These are phyloP conservation scores for Poecilobothrus nobilitatus DNA, from an alignment of 2,888 invertebrate genomes.

Conservation along the genomic window DNA sequence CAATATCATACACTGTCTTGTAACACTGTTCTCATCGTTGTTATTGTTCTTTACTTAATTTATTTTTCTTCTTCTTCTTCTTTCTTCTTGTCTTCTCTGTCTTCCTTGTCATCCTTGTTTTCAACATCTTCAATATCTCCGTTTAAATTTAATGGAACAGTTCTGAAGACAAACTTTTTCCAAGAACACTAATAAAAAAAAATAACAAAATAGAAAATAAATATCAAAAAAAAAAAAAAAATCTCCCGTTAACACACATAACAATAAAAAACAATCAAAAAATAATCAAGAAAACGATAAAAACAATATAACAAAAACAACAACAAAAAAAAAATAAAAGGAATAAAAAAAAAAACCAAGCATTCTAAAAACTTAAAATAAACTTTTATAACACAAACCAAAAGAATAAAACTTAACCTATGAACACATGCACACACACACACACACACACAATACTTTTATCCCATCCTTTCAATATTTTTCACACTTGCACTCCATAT, in stretches of 20 bases:
- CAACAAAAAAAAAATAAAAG: neutral
- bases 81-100: too few species aligned
- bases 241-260: conserved; percentile 1
- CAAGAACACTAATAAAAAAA: neutral
- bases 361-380: neutral
- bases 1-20: neutral
- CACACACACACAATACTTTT: neutral
- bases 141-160: too few species aligned
- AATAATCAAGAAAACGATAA: neutral
- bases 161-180: neutral
- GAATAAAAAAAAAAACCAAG: neutral
- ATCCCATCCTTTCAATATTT: neutral
- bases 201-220: neutral
- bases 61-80: too few species aligned
- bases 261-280: conserved; percentile 6
- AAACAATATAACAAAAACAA: neutral
- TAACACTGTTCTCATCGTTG: too few species aligned
- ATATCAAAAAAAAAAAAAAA: neutral
- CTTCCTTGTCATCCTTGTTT: neutral
- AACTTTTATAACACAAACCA: neutral
- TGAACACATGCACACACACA: too few species aligned
- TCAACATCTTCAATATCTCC: too few species aligned
- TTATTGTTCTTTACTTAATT: too few species aligned
- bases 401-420: too few species aligned
- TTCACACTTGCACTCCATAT: too few species aligned